Evolutionary conservation across 2,113 vertebrate genomes (phyloP), one percentile per base, ranked within the genome.

Genomic region (Ciconia maguari): DNA sequence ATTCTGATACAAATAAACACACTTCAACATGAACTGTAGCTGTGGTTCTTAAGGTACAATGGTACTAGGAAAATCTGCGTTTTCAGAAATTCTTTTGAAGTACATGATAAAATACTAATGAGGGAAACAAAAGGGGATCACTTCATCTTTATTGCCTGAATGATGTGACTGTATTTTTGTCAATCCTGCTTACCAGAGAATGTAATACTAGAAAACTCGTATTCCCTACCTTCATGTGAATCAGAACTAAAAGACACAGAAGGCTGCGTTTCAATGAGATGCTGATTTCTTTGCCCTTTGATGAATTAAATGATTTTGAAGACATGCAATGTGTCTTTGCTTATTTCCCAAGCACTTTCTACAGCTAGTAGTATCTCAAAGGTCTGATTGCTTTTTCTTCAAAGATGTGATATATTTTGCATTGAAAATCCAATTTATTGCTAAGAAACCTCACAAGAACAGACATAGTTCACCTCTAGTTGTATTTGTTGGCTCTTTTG

Each of bases 1-100:
- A 94, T 96, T 97, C 72, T 69, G 83, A 94, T 94, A 94, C 68
- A 95, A 82, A 95, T 96, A 95, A 94, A 90, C 85, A 97, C 57
- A 44, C 57, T 95, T 84, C 92, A 91, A 16, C 91, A 60, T 75
- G 54, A 74, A 84, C 51, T 64, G 46, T 62, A 78, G 72, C 93
- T 94, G 52, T 89, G 65, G 49, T 80, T 92, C 75, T 94, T 93
- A 91, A 81, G 79, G 91, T 94, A 84, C 2, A 6, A 87, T 68
- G 41, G 38, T 78, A 94, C 48, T 65, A 91, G 68, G 80, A 94
- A 91, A 82, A 91, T 48, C 66, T 78, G 60, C 57, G 83, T 81
- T 95, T 92, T 75, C 42, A 93, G 93, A 93, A 90, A 94, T 70
- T 69, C 14, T 92, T 94, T 89, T 83, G 88, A 84, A 94, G 57